Percentiles rank a stretch among this genome's conserved stretches.
Conservation (phyloP, 2,113 vertebrate genomes). For the Campylomormyrus tamandua region DNA sequence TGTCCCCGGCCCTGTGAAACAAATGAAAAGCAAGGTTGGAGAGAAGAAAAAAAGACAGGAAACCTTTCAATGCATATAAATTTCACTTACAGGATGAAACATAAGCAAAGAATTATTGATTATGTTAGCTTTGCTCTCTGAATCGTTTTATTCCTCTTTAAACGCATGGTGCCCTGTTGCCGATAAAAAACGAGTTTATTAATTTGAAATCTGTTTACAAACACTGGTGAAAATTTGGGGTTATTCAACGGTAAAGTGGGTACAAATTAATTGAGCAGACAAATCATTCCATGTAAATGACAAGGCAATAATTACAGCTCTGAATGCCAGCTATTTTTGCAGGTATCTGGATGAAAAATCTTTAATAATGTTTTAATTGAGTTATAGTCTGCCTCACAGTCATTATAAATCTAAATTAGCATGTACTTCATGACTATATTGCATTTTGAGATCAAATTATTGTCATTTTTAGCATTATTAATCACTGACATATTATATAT, state of each 20-base stretch:
- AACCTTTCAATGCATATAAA: constrained; percentile 66
- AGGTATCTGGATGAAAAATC: constrained; percentile 8
- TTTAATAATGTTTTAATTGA: constrained; percentile 3
- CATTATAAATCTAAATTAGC: neutral
- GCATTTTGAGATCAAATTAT: neutral
- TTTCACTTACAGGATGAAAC: constrained; percentile 71
- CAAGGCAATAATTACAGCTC: neutral
- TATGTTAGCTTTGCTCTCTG: constrained; percentile 52
- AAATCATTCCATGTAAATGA: constrained; percentile 7
- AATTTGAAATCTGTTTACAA: constrained; percentile 52
- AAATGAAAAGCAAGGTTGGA: constrained; percentile 50
- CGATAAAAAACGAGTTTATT: constrained; percentile 69
- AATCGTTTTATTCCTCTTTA: constrained; percentile 41
- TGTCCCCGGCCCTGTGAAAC: constrained; percentile 63
- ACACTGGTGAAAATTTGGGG: neutral
- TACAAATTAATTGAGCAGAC: neutral
- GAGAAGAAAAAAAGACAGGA: constrained; percentile 44
- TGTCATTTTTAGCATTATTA: neutral
- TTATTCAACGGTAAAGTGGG: neutral
- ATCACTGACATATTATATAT: neutral
- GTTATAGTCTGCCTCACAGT: neutral
- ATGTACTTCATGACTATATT: constrained; percentile 7
- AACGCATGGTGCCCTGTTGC: constrained; percentile 51
- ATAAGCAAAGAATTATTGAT: constrained; percentile 56
- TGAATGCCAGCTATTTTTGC: neutral